Evolutionary conservation across 1,140 invertebrate genomes (phyloP), one percentile per base, ranked within the genome.

Genomic region (Meloidogyne chitwoodi): DNA sequence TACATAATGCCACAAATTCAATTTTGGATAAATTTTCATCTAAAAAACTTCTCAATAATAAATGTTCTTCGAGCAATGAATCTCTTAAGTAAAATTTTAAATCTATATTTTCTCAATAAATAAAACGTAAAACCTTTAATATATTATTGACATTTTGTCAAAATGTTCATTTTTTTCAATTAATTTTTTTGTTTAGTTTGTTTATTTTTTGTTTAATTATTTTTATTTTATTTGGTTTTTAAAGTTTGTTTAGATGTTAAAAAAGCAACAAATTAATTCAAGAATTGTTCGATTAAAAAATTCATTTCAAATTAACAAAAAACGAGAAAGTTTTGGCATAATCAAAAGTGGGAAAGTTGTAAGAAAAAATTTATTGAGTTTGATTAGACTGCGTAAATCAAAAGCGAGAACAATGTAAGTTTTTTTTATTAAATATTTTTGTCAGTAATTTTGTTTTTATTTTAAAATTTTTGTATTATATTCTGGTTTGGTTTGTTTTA

Each of bases 41-140:
- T n/a, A 73, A 73, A 31, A 73, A 61, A 64, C 31, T 56, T 19
- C 48, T 63, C 27, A 73, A 62, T 38, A 64, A 73, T 24, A 73
- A 73, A 62, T 73, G 24, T 61, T 73, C 70, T 61, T 73, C 70
- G 64, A 73, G 70, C 31, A 61, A 73, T 29, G 70, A 73, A 73
- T 73, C 70, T 5, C 29, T 73, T 24, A 10, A 48, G 70, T 72
- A 56, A 16, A 4, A 26, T 67, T 38, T 31, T n/a, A n/a, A n/a
- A n/a, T n/a, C n/a, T n/a, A n/a, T n/a, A n/a, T n/a, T n/a, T n/a
- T n/a, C n/a, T n/a, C n/a, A n/a, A n/a, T n/a, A n/a, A n/a, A n/a
- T n/a, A n/a, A n/a, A n/a, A n/a, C n/a, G n/a, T n/a, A n/a, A n/a
- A n/a, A n/a, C n/a, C n/a, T n/a, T n/a, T n/a, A n/a, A n/a, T n/a